Conservation (phyloP, 2,888 invertebrate species). For the Caenorhabditis becei region DNA sequence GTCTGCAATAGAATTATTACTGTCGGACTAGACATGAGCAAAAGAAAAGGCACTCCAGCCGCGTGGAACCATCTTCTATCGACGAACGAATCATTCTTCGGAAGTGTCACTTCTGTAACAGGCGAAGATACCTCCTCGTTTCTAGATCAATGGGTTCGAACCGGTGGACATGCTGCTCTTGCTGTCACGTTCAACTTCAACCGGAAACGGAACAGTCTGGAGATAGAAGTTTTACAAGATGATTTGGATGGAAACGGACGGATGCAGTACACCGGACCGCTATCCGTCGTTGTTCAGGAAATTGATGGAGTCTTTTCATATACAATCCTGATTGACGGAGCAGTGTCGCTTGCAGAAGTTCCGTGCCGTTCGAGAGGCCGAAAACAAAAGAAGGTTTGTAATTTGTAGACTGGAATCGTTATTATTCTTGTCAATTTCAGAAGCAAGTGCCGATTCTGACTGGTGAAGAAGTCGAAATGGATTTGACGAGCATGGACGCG, state of each 20-base stretch:
- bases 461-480: conserved; percentile 91
- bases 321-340: conserved; percentile 87
- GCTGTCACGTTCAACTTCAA: conserved; percentile 86
- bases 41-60: conserved; percentile 84
- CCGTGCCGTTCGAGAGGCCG: conserved; percentile 99
- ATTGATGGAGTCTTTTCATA: conserved; percentile 98
- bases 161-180: conserved; percentile 80
- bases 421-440: no score
- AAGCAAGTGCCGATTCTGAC: conserved; percentile 98
- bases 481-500: conserved; percentile 84
- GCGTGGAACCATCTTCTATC: conserved; percentile 76
- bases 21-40: conserved; percentile 88
- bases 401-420: no score
- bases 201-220: conserved; percentile 95
- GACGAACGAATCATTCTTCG: conserved; percentile 51
- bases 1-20: conserved; percentile 97
- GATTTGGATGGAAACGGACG: conserved; percentile 69
- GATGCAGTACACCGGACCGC: conserved; percentile 86
- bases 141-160: conserved; percentile 94
- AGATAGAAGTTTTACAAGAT: conserved; percentile 95
- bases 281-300: conserved; percentile 93
- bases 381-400: conserved; percentile 88
- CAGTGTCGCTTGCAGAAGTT: conserved; percentile 86
- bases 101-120: conserved; percentile 91
- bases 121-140: conserved; percentile 99